Evolutionary conservation across 1,140 invertebrate species (phyloP).

Genomic region (Cotesia chilonis): DNA sequence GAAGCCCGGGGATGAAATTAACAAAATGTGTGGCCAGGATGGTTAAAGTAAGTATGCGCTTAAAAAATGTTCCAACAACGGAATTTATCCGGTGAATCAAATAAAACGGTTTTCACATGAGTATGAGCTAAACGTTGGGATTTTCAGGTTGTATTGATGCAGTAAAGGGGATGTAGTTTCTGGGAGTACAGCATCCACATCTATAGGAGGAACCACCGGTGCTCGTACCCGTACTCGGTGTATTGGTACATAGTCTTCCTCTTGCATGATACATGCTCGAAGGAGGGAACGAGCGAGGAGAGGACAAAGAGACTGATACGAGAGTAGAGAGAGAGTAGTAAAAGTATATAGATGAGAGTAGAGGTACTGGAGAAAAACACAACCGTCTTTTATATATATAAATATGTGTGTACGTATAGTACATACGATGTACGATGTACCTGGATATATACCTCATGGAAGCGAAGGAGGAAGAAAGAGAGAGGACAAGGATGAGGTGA

Average conservation of each 20-base stretch:
- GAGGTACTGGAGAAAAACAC: not conserved
- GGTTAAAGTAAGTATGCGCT: conserved; percentile 24
- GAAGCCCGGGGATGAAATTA: no score
- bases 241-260: no score
- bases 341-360: conserved; percentile 35
- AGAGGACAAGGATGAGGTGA: conserved; percentile 10
- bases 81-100: conserved; percentile 8
- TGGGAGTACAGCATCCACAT: not conserved
- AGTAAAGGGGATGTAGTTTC: conserved; percentile 2
- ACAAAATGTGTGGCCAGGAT: no score
- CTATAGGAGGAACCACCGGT: conserved; percentile 12
- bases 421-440: conserved; percentile 22
- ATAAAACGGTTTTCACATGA: conserved; percentile 12
- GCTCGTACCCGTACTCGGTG: not conserved
- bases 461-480: conserved; percentile 14
- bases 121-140: not conserved
- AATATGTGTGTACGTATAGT: not conserved
- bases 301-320: conserved; percentile 23
- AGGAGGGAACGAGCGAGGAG: conserved; percentile 21
- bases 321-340: conserved; percentile 34
- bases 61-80: conserved; percentile 21
- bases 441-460: conserved; percentile 29
- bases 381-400: no score
- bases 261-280: no score
- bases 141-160: not conserved